phyloP scores from a whole-genome alignment of 2,113 vertebrate genomes.

The Sylvietta virens region DNA sequence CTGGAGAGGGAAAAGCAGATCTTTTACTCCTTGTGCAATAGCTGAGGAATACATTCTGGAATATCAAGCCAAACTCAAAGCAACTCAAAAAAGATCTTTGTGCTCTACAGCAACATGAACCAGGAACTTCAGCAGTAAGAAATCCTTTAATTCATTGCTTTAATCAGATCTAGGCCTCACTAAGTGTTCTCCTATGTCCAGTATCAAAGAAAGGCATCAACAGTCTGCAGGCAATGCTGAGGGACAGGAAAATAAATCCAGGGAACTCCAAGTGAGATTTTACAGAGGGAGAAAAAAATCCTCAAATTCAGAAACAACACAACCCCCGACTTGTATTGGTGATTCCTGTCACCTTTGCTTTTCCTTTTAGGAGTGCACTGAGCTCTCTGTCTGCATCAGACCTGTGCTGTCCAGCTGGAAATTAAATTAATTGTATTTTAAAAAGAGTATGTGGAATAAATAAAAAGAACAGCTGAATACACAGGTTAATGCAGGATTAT shows the following conservation, averaged over 20 bases:
- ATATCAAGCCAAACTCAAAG: background rate
- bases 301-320: background rate
- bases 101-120: background rate
- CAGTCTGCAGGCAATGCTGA: background rate
- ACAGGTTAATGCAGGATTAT: background rate
- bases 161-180: background rate
- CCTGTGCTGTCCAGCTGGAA: background rate
- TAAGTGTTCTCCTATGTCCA: background rate
- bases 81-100: background rate
- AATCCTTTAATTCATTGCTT: background rate
- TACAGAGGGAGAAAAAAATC: background rate
- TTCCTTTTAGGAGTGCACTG: background rate
- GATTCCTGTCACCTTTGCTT: background rate
- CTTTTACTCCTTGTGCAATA: background rate
- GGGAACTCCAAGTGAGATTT: background rate
- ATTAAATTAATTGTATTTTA: background rate
- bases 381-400: background rate
- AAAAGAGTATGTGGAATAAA: background rate
- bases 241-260: background rate
- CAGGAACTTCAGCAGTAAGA: background rate
- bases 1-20: slow-evolving; percentile 62
- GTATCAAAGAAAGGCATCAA: background rate
- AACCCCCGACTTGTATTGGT: accelerated
- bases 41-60: background rate
- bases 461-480: background rate